These are phyloP conservation scores for Pachyseris speciosa DNA, from an alignment of 64 coral and sea anemone species.

Conservation along the genomic window DNA sequence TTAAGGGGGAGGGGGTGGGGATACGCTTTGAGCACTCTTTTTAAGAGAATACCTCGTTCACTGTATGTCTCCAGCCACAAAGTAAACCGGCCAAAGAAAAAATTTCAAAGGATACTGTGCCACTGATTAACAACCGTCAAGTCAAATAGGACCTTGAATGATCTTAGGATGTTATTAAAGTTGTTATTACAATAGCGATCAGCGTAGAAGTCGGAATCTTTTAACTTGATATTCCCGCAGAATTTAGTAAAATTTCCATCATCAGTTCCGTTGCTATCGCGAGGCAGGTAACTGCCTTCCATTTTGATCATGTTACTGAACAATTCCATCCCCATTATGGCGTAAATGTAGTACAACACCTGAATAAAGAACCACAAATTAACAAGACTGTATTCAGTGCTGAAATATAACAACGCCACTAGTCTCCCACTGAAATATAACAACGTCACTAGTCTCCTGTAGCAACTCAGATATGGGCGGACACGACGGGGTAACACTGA, in stretches of 20 bases:
- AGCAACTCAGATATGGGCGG: too few relatives aligned
- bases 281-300: slow-evolving; percentile 52
- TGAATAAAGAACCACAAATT: slow-evolving; percentile 6
- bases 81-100: too few relatives aligned
- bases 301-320: slow-evolving; percentile 77
- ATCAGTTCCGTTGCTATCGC: not conserved
- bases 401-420: too few relatives aligned
- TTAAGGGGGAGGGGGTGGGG: too few relatives aligned
- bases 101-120: slow-evolving; percentile 99
- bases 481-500: too few relatives aligned
- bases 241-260: slow-evolving; percentile 57
- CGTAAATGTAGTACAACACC: slow-evolving; percentile 92
- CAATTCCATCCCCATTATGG: slow-evolving; percentile 93
- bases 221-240: slow-evolving; percentile 90
- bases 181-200: slow-evolving; percentile 95
- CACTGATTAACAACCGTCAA: slow-evolving; percentile 99
- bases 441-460: too few relatives aligned
- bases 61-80: too few relatives aligned
- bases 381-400: not conserved
- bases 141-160: slow-evolving; percentile 96
- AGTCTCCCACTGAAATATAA: too few relatives aligned
- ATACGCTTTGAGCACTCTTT: too few relatives aligned
- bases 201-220: slow-evolving; percentile 84
- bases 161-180: slow-evolving; percentile 88
- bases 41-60: too few relatives aligned